A percentile compares a stretch with the other conserved stretches of the same genome.
phyloP scores from a whole-genome alignment of 2,888 invertebrate genomes.

The Cataglyphis cursor region DNA sequence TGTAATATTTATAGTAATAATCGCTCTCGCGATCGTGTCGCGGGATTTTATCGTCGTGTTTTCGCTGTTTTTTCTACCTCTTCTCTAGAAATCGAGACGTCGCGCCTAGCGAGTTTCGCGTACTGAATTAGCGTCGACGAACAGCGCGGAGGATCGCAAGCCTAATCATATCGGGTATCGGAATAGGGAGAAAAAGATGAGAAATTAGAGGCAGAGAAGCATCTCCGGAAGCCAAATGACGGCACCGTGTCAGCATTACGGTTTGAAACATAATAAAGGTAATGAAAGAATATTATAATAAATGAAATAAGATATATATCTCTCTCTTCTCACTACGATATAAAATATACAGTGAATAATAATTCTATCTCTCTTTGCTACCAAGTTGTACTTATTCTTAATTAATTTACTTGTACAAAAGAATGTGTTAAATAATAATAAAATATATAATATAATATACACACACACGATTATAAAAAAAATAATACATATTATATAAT shows the following conservation, averaged over 20 bases:
- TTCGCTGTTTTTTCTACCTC: constrained; percentile 85
- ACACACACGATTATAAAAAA: constrained; percentile 80
- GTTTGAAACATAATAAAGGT: constrained; percentile 84
- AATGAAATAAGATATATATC: constrained; percentile 79
- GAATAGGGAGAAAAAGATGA: constrained; percentile 1
- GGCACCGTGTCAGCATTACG: constrained; percentile 76
- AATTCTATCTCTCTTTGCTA: constrained; percentile 87
- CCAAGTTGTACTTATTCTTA: constrained; percentile 87
- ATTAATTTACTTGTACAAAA: constrained; percentile 87
- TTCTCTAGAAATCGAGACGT: constrained; percentile 82
- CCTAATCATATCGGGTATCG: constrained; percentile 51
- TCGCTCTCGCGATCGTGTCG: constrained; percentile 68
- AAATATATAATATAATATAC: constrained; percentile 84
- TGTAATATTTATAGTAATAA: constrained; percentile 72
- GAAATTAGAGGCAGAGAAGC: constrained; percentile 14
- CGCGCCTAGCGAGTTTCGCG: constrained; percentile 45
- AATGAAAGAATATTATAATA: constrained; percentile 80
- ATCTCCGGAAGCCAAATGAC: constrained; percentile 50
- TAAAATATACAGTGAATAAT: constrained; percentile 84
- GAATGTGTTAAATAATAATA: constrained; percentile 86
- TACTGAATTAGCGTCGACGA: constrained; percentile 43
- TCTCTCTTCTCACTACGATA: constrained; percentile 84
- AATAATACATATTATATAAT: constrained; percentile 78
- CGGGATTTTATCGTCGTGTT: constrained; percentile 81
- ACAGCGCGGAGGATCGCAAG: constrained; percentile 33